Conservation (phyloP, 1,140 invertebrate genomes). For the Thaumatotibia leucotreta region DNA sequence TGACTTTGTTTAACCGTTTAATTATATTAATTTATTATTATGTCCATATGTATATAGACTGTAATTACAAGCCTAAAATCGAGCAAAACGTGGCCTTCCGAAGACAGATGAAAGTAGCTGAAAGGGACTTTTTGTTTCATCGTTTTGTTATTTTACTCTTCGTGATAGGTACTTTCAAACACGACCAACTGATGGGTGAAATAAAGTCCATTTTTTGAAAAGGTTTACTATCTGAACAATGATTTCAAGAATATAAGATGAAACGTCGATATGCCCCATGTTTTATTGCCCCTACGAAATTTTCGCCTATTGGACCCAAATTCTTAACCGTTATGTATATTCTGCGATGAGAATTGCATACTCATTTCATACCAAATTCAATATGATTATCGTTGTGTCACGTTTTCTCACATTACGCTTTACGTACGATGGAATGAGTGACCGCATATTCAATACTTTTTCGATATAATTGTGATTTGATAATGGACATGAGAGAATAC, state of each 20-base stretch:
- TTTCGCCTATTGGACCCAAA: background rate
- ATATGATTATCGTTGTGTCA: background rate
- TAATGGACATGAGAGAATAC: background rate
- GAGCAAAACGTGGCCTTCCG: too few species aligned
- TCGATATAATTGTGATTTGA: background rate
- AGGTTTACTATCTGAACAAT: background rate
- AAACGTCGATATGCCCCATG: background rate
- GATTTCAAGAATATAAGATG: background rate
- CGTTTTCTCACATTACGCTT: background rate
- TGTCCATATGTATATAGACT: too few species aligned
- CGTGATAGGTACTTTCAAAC: background rate
- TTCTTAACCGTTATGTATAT: background rate
- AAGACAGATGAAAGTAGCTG: too few species aligned
- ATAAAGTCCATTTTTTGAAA: background rate
- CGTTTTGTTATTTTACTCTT: background rate
- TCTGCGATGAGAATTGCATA: background rate
- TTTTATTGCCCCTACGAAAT: constrained; percentile 4
- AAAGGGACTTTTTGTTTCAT: background rate
- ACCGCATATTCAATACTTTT: background rate
- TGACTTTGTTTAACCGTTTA: too few species aligned
- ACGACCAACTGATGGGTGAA: background rate
- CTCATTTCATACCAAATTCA: background rate
- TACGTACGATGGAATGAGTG: background rate
- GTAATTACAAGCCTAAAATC: too few species aligned
- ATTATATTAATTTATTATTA: too few species aligned